phyloP scores from a whole-genome alignment of 2,888 invertebrate genomes.

The Quadriops clusia region DNA sequence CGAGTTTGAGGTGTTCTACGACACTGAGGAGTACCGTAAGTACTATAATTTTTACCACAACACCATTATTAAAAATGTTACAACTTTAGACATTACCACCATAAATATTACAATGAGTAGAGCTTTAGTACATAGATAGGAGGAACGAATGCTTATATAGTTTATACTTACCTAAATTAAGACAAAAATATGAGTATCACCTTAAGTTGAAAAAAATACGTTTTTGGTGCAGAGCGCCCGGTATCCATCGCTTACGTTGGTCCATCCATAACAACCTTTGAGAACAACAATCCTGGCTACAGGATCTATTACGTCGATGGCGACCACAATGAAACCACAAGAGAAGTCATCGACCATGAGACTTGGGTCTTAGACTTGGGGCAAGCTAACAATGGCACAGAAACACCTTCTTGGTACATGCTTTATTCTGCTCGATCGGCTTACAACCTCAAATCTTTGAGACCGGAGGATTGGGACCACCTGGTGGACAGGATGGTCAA shows the following conservation, averaged over 20 bases:
- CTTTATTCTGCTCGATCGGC: conserved; percentile 72
- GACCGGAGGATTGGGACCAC: conserved; percentile 83
- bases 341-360: conserved; percentile 86
- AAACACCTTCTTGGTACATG: conserved; percentile 66
- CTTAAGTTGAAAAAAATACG: too few species aligned
- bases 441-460: conserved; percentile 69
- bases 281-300: conserved; percentile 86
- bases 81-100: background rate
- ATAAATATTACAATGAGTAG: conserved; percentile 1
- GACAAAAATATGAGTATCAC: too few species aligned
- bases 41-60: too few species aligned
- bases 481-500: conserved; percentile 75
- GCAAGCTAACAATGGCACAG: conserved; percentile 69
- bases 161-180: too few species aligned
- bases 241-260: conserved; percentile 85
- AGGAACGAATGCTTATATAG: too few species aligned
- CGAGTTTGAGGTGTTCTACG: conserved; percentile 88
- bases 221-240: too few species aligned
- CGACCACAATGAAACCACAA: conserved; percentile 67
- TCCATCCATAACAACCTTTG: conserved; percentile 89
- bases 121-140: too few species aligned
- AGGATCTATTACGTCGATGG: conserved; percentile 92
- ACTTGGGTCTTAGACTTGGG: conserved; percentile 91
- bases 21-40: conserved; percentile 62
- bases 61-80: conserved; percentile 2